These are phyloP conservation scores for Taxidea taxus DNA, from an alignment of 2,113 vertebrate genomes.

Conservation along the genomic window DNA sequence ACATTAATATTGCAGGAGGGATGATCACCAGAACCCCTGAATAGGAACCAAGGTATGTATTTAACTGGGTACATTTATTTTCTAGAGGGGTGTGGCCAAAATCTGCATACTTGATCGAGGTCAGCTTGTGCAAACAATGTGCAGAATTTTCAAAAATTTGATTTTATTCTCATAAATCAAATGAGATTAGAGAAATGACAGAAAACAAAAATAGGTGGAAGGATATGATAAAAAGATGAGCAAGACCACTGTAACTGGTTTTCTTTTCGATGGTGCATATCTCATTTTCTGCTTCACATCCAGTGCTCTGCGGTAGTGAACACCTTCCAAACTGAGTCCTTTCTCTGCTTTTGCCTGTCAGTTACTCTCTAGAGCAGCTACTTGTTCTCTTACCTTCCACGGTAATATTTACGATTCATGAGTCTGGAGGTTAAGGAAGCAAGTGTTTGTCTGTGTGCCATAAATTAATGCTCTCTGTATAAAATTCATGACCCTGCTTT, in stretches of 20 bases:
- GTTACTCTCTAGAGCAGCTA: constrained; percentile 7
- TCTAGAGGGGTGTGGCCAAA: accelerated
- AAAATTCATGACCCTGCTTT: constrained; percentile 58
- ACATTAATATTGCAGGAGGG: background rate
- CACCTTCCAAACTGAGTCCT: background rate
- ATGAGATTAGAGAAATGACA: background rate
- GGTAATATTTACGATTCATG: constrained; percentile 46
- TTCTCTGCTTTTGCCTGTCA: background rate
- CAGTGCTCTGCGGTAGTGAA: background rate
- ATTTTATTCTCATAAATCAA: background rate
- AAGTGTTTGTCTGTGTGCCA: constrained; percentile 32
- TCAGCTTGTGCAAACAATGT: background rate
- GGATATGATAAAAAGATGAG: background rate
- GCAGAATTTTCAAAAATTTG: background rate
- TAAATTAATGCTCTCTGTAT: constrained; percentile 70
- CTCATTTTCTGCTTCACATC: constrained; percentile 30
- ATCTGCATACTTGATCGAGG: background rate
- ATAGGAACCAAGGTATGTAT: background rate
- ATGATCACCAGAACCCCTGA: background rate
- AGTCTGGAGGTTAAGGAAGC: constrained; percentile 68
- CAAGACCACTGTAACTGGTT: background rate
- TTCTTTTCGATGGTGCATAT: background rate
- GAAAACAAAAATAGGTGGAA: background rate
- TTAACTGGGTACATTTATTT: background rate
- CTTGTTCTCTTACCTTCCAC: constrained; percentile 34